Base-by-base conservation (phyloP, 2,113 vertebrate genomes). In the Mirza zaza region DNA sequence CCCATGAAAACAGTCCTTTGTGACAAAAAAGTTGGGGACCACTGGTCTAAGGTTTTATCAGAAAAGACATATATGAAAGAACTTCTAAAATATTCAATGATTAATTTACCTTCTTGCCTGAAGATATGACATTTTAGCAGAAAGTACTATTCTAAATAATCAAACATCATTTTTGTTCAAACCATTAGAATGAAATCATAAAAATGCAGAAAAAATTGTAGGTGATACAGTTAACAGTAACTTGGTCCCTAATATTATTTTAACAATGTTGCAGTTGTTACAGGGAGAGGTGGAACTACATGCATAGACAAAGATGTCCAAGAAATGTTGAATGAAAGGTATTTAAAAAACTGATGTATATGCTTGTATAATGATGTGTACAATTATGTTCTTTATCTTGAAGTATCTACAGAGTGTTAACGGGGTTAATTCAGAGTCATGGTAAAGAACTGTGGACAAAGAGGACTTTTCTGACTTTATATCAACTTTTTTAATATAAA, bases 321-420 rank as follows among this genome's bases (percentile, higher is more conserved):
- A 94, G 39, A 68, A 67, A 67, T 2, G 23, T 45, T 77, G 29
- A 45, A 68, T 48, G 36, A 63, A 63, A 88, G 34, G 13, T 79
- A 2, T 73, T n/a, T 39, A 68, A 92, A 92, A 87, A 75, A 34
- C 1, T 71, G 18, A 34, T 5, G 8, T 36, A 13, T 21, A 18
- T 34, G 17, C 45, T 14, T 91, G 14, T 36, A 45, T 42, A 48
- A 9, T 85, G 27, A 90, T 42, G 18, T 76, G 11, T n/a, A 32
- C 57, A 63, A 90, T 67, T 94, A 39, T 36, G 2, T 80, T 83
- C 39, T 87, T 90, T 86, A 61, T 45, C n/a, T 77, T 83, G n/a
- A 83, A 97, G 77, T 29, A 81, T 48, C 50, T 75, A 76, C 25
- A 50, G n/a, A 91, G 21, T 67, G 14, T 57, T 90, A 91, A 85